These are phyloP conservation scores for Indri indri DNA, from an alignment of 2,113 vertebrate species.

Conservation along the genomic window DNA sequence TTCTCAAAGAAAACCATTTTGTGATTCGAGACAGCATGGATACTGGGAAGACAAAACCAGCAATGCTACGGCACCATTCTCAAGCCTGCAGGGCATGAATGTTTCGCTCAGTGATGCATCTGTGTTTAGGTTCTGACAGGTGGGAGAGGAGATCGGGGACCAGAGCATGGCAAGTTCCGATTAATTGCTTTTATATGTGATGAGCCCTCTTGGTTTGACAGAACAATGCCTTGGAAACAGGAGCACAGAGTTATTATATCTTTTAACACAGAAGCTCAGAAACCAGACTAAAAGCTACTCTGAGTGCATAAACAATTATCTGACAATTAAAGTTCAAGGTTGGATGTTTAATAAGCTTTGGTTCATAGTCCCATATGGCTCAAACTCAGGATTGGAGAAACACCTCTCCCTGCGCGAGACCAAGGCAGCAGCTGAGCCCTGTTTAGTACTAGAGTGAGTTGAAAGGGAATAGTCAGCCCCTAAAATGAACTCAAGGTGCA, in stretches of 20 bases:
- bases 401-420: neutral
- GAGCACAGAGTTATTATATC: neutral
- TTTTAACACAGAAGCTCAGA: neutral
- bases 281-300: neutral
- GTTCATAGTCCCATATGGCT: neutral
- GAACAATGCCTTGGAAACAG: neutral
- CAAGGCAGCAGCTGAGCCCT: neutral
- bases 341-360: neutral
- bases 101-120: too few relatives aligned
- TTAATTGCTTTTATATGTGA: neutral
- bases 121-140: neutral
- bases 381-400: neutral
- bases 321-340: neutral
- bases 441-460: neutral
- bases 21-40: neutral
- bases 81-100: neutral
- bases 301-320: neutral
- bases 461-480: neutral
- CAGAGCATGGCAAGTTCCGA: neutral
- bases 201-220: neutral
- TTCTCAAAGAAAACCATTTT: neutral
- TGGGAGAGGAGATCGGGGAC: too few relatives aligned
- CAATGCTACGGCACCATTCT: rapidly evolving
- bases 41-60: neutral
- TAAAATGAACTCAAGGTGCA: neutral